Conservation (phyloP, 92 coral and sea anemone species). For the Zoanthus solanderi region DNA sequence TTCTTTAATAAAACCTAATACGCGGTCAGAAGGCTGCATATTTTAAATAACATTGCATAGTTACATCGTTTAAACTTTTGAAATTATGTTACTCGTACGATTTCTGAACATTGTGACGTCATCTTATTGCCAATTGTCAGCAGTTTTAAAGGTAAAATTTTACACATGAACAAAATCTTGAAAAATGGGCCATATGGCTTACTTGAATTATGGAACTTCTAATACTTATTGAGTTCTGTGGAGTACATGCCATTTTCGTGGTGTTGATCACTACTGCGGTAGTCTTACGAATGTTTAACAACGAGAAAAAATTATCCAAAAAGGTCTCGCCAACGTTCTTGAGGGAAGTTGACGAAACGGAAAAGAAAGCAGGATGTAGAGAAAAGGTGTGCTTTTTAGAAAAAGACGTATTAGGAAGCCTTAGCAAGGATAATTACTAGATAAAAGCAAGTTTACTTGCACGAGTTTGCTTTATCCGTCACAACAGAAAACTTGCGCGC, state of each 20-base stretch:
- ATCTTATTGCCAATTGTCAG: not conserved
- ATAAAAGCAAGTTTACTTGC: not conserved
- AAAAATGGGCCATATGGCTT: conserved; percentile 4
- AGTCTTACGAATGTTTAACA: conserved; percentile 11
- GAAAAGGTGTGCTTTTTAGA: conserved; percentile 7
- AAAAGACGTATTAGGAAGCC: not conserved
- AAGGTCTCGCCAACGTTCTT: not conserved
- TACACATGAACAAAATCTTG: not conserved
- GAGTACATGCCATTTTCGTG: not conserved
- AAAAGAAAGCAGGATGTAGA: not conserved
- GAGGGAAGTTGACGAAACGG: not conserved
- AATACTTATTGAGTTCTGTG: not conserved
- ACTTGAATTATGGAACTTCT: not conserved
- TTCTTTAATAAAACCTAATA: too few relatives aligned
- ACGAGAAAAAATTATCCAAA: not conserved
- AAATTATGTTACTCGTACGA: too few relatives aligned
- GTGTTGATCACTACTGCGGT: not conserved
- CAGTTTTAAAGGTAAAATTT: not conserved
- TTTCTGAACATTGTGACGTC: not conserved
- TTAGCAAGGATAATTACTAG: too few relatives aligned
- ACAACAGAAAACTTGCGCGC: too few relatives aligned
- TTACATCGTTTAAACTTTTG: too few relatives aligned
- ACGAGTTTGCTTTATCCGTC: not conserved
- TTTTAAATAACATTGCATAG: too few relatives aligned
- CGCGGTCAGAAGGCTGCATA: too few relatives aligned